Base-by-base conservation (phyloP, 2,888 invertebrate species). In the Leptinotarsa peninsularis region DNA sequence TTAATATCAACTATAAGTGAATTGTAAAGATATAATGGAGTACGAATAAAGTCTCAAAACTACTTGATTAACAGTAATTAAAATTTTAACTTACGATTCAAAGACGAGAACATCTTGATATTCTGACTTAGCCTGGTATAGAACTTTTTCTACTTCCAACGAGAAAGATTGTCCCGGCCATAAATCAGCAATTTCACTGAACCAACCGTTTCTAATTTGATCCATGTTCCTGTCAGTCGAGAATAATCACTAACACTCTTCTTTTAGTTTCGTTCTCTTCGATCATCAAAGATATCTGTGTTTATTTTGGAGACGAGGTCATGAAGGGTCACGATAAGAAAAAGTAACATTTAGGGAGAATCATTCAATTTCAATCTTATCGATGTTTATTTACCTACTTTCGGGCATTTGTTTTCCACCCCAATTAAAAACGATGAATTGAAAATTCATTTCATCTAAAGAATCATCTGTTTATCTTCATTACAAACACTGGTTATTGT, bases 91-190 rank as follows among this genome's bases (percentile, higher is more conserved):
- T 83, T 77, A 85, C 85, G 85, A 84, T 81, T 84, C 76, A 58
- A 85, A 78, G 4, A 98, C 93, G 78, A 95, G 87, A 72, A 98
- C 93, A 83, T 97, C 93, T 88, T 98, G 98, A 87, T 91, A 98
- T 70, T 93, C 88, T 0, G 97, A 96, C 85, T 92, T 93, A 85
- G 94, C 95, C 2, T 92, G 89, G 85, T 96, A 93, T 0, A 98
- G 89, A 2, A 97, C 90, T 82, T 94, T 89, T 67, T 95, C 93
- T 0, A 98, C 93, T 91, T 96, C 92, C 77, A 98, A 89, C 0
- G 97, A 97, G 85, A 97, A 93, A 21, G 94, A 93, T 82, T 97
- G 94, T 0, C 98, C 98, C 0, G 96, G 96, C 97, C 97, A 98
- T 83, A 98, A 89, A 60, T 94, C 94, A 85, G 94, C 96, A 21